phyloP scores from a whole-genome alignment of 2,888 invertebrate genomes.

The Xylophagus ater region DNA sequence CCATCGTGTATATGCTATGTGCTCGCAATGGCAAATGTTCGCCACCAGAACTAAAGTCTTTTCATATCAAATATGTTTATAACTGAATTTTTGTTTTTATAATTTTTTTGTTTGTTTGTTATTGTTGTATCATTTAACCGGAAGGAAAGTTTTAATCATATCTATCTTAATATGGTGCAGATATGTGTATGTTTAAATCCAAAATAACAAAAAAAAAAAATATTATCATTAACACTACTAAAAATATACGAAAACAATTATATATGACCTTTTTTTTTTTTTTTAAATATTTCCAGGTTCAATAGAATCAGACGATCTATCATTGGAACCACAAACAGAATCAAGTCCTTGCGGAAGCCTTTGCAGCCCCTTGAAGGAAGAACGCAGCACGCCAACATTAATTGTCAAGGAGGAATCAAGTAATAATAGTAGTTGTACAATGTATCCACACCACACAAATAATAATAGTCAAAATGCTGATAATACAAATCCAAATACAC shows the following conservation, averaged over 20 bases:
- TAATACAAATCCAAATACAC: slow-evolving; percentile 18
- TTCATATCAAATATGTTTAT: too few species aligned
- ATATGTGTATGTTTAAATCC: too few species aligned
- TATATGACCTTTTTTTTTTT: slow-evolving; percentile 16
- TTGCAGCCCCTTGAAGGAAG: slow-evolving; percentile 52
- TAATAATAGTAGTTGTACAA: slow-evolving; percentile 51
- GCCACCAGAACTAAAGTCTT: too few species aligned
- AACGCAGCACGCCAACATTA: slow-evolving; percentile 52
- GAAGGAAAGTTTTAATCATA: slow-evolving; percentile 6
- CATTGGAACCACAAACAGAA: slow-evolving; percentile 47
- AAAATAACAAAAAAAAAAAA: too few species aligned
- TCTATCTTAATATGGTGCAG: too few species aligned
- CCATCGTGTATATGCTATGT: too few species aligned
- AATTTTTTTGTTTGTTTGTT: slow-evolving; percentile 1
- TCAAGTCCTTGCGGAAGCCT: slow-evolving; percentile 40
- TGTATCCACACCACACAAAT: slow-evolving; percentile 35
- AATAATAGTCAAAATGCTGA: slow-evolving; percentile 18
- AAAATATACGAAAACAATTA: too few species aligned
- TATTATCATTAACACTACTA: not conserved
- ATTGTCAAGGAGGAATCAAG: slow-evolving; percentile 63
- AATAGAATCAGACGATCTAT: slow-evolving; percentile 67
- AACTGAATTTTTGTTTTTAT: not conserved
- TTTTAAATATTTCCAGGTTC: slow-evolving; percentile 62
- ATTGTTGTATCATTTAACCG: slow-evolving; percentile 4
- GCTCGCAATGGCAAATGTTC: too few species aligned